Percentiles rank a stretch among this genome's conserved stretches.
Evolutionary conservation across 2,113 vertebrate species (phyloP).

Genomic region (Hydrochoerus hydrochaeris): DNA sequence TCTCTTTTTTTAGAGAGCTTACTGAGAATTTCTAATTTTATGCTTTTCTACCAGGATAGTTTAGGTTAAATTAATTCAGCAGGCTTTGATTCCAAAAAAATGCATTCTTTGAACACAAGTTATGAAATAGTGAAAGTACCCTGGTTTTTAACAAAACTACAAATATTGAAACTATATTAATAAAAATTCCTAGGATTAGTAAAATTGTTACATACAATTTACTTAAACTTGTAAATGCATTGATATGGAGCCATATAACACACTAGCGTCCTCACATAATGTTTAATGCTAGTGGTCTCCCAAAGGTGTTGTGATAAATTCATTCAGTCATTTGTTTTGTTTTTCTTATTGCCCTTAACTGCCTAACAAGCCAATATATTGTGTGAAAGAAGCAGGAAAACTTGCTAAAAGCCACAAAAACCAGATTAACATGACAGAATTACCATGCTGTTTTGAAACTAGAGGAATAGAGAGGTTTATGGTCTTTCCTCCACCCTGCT

Average conservation of each 20-base stretch:
- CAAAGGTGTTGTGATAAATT: neutral
- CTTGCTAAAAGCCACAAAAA: fast-evolving
- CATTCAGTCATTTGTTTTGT: neutral
- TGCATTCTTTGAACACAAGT: neutral
- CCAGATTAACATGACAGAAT: no score
- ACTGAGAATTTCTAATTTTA: neutral
- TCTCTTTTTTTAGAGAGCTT: neutral
- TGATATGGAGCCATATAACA: neutral
- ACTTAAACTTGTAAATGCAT: neutral
- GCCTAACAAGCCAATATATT: neutral
- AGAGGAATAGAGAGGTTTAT: neutral
- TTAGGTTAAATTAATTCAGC: neutral
- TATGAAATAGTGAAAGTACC: neutral
- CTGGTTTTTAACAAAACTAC: neutral
- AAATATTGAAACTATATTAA: neutral
- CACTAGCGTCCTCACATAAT: no score
- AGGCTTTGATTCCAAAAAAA: neutral
- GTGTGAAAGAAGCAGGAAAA: neutral
- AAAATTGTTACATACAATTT: neutral
- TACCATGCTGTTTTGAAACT: neutral
- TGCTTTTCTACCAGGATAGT: neutral
- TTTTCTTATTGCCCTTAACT: neutral
- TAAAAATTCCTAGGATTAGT: neutral
- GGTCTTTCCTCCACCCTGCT: neutral
- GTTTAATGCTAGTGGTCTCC: neutral